phyloP scores from a whole-genome alignment of 1,140 invertebrate species.

The Drosophila teissieri region DNA sequence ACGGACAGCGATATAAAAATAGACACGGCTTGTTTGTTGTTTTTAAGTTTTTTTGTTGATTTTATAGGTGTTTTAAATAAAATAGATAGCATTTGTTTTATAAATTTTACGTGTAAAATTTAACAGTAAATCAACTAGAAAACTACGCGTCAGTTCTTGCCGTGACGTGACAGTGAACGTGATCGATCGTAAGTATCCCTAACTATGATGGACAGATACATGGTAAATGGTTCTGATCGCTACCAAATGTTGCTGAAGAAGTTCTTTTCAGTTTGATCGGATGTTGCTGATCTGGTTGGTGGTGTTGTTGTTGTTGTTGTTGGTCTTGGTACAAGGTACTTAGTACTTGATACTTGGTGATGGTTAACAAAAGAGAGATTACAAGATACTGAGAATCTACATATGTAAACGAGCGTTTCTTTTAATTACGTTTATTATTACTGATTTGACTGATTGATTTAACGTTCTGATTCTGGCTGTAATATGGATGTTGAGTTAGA shows the following conservation, averaged over 20 bases:
- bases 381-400: constrained; percentile 81
- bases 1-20: constrained; percentile 69
- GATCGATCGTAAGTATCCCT: constrained; percentile 58
- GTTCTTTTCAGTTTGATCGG: constrained; percentile 42
- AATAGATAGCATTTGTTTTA: constrained; percentile 72
- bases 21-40: constrained; percentile 59
- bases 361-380: constrained; percentile 77
- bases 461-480: constrained; percentile 64
- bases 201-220: constrained; percentile 70
- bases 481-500: constrained; percentile 81
- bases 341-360: constrained; percentile 22
- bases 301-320: constrained; percentile 32
- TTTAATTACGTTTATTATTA: constrained; percentile 84
- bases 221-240: constrained; percentile 53
- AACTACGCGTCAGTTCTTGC: constrained; percentile 74
- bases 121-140: constrained; percentile 82
- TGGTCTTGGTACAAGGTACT: constrained; percentile 9
- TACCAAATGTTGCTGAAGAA: constrained; percentile 77
- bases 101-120: constrained; percentile 84
- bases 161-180: constrained; percentile 66
- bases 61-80: constrained; percentile 73
- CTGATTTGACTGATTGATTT: constrained; percentile 77
- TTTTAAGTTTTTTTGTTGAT: constrained; percentile 62
- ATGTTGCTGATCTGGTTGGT: constrained; percentile 28
- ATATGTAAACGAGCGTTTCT: constrained; percentile 83